Evolutionary conservation across 1,140 invertebrate genomes (phyloP).

Genomic region (Neuroterus valhalla): DNA sequence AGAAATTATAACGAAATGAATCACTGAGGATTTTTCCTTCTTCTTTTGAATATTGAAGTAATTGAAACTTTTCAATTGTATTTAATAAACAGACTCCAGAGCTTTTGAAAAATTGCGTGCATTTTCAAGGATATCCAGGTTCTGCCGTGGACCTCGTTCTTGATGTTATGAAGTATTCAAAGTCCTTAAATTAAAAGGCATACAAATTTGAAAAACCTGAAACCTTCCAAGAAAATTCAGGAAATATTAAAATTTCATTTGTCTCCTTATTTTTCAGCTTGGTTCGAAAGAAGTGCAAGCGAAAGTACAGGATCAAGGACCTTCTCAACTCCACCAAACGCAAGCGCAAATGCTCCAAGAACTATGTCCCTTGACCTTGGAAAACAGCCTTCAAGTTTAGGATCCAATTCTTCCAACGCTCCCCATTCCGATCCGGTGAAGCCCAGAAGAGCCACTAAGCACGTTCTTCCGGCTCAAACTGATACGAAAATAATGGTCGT

Average conservation of each 20-base stretch:
- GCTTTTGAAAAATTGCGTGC: too few relatives aligned
- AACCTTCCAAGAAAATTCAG: too few relatives aligned
- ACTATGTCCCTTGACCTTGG: constrained; percentile 84
- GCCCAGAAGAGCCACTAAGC: constrained; percentile 72
- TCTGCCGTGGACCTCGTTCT: too few relatives aligned
- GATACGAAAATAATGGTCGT: constrained; percentile 92
- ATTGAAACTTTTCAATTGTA: too few relatives aligned
- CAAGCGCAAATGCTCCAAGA: constrained; percentile 74
- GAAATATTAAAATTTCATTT: constrained; percentile 15
- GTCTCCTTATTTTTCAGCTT: constrained; percentile 60
- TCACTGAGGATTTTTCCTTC: too few relatives aligned
- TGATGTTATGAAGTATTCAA: too few relatives aligned
- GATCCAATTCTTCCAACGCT: constrained; percentile 70
- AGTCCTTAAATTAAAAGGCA: too few relatives aligned
- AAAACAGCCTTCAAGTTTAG: constrained; percentile 75
- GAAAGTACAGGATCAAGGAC: constrained; percentile 67
- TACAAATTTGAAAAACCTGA: too few relatives aligned
- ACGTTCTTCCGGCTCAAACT: constrained; percentile 78
- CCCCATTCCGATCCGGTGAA: constrained; percentile 65
- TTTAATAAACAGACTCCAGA: too few relatives aligned
- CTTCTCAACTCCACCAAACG: constrained; percentile 54
- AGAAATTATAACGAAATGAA: too few relatives aligned
- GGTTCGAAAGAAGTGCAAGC: constrained; percentile 79
- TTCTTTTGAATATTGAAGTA: too few relatives aligned
- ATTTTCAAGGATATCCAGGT: too few relatives aligned